These are phyloP conservation scores for Oncorhynchus nerka DNA, from an alignment of 2,113 vertebrate species.

Conservation along the genomic window DNA sequence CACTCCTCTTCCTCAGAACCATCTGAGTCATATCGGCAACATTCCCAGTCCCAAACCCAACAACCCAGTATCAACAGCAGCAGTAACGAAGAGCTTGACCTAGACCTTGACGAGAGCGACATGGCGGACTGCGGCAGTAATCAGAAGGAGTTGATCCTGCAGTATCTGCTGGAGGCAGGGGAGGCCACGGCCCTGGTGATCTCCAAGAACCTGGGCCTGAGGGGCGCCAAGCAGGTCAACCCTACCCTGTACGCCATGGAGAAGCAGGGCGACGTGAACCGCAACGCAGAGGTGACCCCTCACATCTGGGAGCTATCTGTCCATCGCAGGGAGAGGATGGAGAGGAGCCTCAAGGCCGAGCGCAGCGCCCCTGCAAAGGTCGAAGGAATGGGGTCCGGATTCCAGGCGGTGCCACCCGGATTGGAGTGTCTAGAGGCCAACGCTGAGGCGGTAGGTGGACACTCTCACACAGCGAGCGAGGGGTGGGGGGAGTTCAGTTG, in stretches of 20 bases:
- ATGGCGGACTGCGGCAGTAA: constrained; percentile 79
- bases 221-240: constrained; percentile 78
- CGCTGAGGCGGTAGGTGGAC: constrained; percentile 31
- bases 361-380: not conserved
- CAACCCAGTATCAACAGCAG: not conserved
- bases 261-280: constrained; percentile 83
- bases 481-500: not conserved
- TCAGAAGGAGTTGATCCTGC: constrained; percentile 81
- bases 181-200: constrained; percentile 78
- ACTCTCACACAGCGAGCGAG: too few species aligned
- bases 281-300: constrained; percentile 53
- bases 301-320: constrained; percentile 80
- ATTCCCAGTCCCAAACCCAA: constrained; percentile 11
- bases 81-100: constrained; percentile 1
- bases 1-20: constrained; percentile 36
- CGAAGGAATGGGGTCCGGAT: not conserved
- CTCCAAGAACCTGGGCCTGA: constrained; percentile 84
- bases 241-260: constrained; percentile 80
- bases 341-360: constrained; percentile 73
- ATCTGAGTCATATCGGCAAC: constrained; percentile 45
- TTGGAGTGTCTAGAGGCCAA: constrained; percentile 38
- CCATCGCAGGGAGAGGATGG: constrained; percentile 82
- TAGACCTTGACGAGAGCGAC: not conserved
- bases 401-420: not conserved
- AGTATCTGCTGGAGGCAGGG: constrained; percentile 70